phyloP scores from a whole-genome alignment of 2,113 vertebrate genomes.

The Sisor rabdophorus region DNA sequence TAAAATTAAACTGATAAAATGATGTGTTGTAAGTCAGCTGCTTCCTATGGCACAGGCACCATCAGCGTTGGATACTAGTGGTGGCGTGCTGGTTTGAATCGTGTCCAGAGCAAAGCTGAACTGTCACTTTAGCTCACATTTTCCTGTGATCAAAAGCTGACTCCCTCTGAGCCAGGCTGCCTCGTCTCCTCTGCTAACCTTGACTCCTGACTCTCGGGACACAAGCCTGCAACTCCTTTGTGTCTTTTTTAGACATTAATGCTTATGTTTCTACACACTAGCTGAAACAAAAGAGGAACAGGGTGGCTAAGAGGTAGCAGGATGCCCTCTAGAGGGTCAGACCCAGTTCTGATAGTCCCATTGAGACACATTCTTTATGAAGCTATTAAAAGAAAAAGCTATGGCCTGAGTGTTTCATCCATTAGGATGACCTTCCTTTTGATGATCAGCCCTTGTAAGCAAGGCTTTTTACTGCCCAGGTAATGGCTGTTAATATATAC shows the following conservation, averaged over 20 bases:
- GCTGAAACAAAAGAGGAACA: constrained; percentile 13
- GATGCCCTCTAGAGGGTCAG: constrained; percentile 33
- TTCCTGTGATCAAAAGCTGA: constrained; percentile 51
- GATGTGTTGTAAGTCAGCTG: not conserved
- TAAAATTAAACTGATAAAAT: not conserved
- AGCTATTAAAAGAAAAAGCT: constrained; percentile 64
- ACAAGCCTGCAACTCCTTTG: not conserved
- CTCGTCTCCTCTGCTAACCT: constrained; percentile 35
- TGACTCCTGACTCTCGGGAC: constrained; percentile 44
- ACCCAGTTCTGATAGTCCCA: constrained; percentile 44
- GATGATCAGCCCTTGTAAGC: constrained; percentile 58
- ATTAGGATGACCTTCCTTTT: constrained; percentile 64
- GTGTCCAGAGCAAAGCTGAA: constrained; percentile 51
- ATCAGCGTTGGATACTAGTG: constrained; percentile 23
- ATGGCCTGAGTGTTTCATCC: constrained; percentile 49
- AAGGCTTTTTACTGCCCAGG: constrained; percentile 49
- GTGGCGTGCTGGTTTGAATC: constrained; percentile 42
- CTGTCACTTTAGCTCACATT: constrained; percentile 56
- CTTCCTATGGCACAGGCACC: constrained; percentile 11
- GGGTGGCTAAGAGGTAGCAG: constrained; percentile 11
- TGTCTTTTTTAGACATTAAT: not conserved
- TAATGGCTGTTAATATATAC: constrained; percentile 67
- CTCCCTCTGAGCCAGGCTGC: constrained; percentile 16
- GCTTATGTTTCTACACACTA: constrained; percentile 13
- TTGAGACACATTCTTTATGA: constrained; percentile 68